phyloP scores from a whole-genome alignment of 2,797 vertebrate genomes.

The Emys orbicularis region DNA sequence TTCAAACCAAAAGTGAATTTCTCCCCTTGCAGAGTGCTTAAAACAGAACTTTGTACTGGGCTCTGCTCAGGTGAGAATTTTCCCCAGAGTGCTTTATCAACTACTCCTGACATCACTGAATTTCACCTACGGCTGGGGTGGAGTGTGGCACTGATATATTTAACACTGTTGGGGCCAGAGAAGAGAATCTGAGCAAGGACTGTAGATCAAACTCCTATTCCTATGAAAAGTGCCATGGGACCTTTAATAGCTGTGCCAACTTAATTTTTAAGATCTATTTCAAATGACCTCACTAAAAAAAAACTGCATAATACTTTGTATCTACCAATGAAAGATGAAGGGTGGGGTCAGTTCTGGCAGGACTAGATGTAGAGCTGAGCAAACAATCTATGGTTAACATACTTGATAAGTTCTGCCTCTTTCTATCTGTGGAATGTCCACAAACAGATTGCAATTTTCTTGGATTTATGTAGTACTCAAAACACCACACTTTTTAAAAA shows the following conservation, averaged over 20 bases:
- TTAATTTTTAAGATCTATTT: background rate
- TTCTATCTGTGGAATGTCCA: background rate
- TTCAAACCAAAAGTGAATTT: background rate
- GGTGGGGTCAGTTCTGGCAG: background rate
- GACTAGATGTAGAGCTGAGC: background rate
- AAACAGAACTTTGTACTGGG: accelerated
- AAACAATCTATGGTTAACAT: background rate
- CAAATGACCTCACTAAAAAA: background rate
- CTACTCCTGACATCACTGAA: background rate
- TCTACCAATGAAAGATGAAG: background rate
- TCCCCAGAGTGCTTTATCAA: background rate
- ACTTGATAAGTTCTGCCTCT: background rate
- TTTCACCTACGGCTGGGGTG: background rate
- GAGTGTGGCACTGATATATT: background rate
- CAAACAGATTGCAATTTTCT: background rate
- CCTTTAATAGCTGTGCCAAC: background rate
- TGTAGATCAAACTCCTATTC: background rate
- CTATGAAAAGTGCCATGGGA: background rate
- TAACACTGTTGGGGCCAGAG: background rate
- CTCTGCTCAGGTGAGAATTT: background rate
- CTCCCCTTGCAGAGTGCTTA: background rate
- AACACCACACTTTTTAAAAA: background rate
- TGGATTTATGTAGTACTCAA: background rate
- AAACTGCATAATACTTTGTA: background rate
- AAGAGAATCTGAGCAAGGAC: background rate